Conservation (phyloP, 2,113 vertebrate species). For the Erpornis zantholeuca region DNA sequence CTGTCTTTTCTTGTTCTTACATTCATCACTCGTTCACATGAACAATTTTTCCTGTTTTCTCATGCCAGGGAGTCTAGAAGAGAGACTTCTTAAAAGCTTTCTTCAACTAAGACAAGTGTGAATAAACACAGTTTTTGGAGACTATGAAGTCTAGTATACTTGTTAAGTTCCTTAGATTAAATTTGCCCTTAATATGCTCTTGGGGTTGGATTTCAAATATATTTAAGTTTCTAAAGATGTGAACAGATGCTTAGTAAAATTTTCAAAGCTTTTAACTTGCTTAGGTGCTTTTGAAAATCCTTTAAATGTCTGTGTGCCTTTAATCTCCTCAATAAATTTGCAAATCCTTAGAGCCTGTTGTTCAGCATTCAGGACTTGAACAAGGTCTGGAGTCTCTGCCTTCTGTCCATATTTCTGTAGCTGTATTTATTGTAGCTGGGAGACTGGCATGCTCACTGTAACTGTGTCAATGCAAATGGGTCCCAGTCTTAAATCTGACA, state of each 20-base stretch:
- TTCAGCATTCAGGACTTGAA: neutral
- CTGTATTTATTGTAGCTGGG: neutral
- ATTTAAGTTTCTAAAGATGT: constrained; percentile 41
- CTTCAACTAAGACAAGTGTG: neutral
- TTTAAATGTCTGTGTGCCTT: neutral
- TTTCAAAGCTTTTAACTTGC: constrained; percentile 49
- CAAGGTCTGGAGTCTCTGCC: neutral
- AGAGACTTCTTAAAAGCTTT: neutral
- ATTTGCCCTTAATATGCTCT: constrained; percentile 7
- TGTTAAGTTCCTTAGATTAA: neutral
- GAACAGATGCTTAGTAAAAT: constrained; percentile 30
- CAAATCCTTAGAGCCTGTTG: neutral
- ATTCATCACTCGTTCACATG: neutral
- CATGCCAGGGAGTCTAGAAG: neutral
- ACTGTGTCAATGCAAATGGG: neutral
- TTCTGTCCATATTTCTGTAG: neutral
- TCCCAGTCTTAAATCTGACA: neutral
- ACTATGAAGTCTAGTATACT: neutral
- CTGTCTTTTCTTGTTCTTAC: neutral
- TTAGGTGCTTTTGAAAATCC: constrained; percentile 26
- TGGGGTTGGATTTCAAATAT: constrained; percentile 28
- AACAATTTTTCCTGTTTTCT: neutral
- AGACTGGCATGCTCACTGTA: neutral
- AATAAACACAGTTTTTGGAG: neutral
- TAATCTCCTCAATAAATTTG: constrained; percentile 9